These are phyloP conservation scores for Rapana venosa DNA, from an alignment of 2,888 invertebrate species.

Conservation along the genomic window DNA sequence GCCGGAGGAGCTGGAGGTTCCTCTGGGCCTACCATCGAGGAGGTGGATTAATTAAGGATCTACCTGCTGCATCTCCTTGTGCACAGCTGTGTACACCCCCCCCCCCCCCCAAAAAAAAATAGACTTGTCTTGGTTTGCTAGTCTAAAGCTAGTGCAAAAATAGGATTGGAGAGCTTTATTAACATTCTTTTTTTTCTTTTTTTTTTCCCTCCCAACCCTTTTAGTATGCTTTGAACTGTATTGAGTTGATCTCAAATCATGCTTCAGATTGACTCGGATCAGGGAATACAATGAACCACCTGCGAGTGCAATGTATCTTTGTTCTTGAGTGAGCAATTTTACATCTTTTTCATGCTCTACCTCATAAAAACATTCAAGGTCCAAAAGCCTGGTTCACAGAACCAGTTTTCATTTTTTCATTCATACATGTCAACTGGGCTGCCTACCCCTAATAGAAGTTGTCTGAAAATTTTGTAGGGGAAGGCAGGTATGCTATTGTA, in stretches of 20 bases:
- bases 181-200: no score
- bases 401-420: no score
- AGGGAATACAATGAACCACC: no score
- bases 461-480: no score
- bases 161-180: background rate
- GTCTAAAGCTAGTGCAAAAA: background rate
- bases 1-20: constrained; percentile 70
- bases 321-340: background rate
- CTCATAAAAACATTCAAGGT: no score
- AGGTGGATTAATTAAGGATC: constrained; percentile 81
- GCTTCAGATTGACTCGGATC: no score
- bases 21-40: constrained; percentile 81
- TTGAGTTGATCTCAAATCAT: constrained; percentile 2
- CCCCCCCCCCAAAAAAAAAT: background rate
- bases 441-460: no score
- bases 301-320: background rate
- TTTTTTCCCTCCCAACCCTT: no score
- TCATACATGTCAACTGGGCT: no score
- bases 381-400: no score
- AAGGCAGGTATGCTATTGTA: no score
- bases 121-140: background rate
- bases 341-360: no score
- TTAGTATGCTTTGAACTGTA: background rate
- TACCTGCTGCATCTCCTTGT: background rate
- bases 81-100: background rate